Base-by-base conservation (phyloP, 2,888 invertebrate species). In the Lasioglossum marginatum region DNA sequence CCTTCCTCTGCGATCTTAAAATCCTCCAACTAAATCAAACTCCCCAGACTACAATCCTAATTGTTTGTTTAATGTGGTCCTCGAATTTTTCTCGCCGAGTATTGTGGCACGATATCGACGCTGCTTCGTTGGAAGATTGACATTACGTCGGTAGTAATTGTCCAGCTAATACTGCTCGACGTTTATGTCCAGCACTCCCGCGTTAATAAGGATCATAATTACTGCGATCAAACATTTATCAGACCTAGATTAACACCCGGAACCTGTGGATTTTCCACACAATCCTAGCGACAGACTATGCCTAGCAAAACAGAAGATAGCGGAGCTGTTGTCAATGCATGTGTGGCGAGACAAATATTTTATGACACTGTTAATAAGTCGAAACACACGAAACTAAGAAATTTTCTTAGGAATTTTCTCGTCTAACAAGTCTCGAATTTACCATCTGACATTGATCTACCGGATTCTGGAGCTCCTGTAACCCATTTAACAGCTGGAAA, bases 111-210 rank as follows among this genome's bases (percentile, higher is more conserved):
- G 5, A 16, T 60, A 5, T 5, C 60, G 16, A 60, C n/a, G n/a
- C 12, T 5, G 14, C 27, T 14, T 45, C 68, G 72, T 79, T 68
- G 34, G 68, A 57, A 74, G 74, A 37, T 57, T 68, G 43, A 57
- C 23, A 45, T 68, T 57, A 70, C 45, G 16, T 23, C 23, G 81
- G 48, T 40, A 66, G 81, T 76, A 83, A 83, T 83, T 83, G 66
- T 48, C 16, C 52, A 34, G n/a, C 52, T 34, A 27, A 23, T 72
- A 63, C 16, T 40, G 12, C 16, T 16, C 40, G 37, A 60, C 45
- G 76, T 81, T 81, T 72, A 81, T 52, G 48, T 71, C 76, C n/a
- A 71, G 14, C n/a, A 40, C 57, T 2, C n/a, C 10, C 0, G 8
- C 71, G 4, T 1, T n/a, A 14, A 66, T 74, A 37, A 19, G 5